Evolutionary conservation across 2,888 invertebrate genomes (phyloP).

Genomic region (Drosophila fungiperda): DNA sequence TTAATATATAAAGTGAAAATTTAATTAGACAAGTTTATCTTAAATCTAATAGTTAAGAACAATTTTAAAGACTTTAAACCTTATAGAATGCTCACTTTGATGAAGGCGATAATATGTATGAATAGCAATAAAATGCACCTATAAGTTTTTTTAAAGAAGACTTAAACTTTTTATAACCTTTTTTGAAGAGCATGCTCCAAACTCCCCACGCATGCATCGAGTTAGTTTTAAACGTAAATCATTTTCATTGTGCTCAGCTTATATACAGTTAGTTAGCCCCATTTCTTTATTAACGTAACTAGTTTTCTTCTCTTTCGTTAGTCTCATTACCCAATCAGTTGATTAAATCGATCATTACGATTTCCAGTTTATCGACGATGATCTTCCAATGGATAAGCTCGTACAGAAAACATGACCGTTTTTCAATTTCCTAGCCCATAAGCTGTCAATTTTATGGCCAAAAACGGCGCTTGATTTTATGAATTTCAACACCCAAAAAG

Average conservation of each 20-base stretch:
- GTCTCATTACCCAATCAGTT: conserved; percentile 40
- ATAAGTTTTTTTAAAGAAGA: neutral
- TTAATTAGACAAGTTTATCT: neutral
- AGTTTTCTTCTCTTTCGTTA: conserved; percentile 1
- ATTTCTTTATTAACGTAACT: conserved; percentile 3
- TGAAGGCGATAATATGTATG: neutral
- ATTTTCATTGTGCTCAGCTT: conserved; percentile 2
- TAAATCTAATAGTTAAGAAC: neutral
- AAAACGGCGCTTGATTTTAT: conserved; percentile 76
- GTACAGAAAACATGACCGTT: conserved; percentile 46
- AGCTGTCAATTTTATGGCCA: conserved; percentile 81
- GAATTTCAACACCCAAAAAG: conserved; percentile 76
- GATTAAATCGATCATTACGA: conserved; percentile 58
- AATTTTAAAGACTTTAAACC: neutral
- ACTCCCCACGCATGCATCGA: neutral
- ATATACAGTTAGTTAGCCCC: conserved; percentile 12
- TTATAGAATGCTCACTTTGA: neutral
- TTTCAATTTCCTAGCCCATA: conserved; percentile 77
- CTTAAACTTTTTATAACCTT: neutral
- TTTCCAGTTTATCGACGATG: conserved; percentile 58
- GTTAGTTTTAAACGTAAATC: conserved; percentile 1
- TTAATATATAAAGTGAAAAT: neutral
- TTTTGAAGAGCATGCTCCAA: neutral
- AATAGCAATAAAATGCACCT: neutral
- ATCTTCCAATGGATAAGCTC: conserved; percentile 38